phyloP scores from a whole-genome alignment of 1,140 invertebrate genomes.

The Atta cephalotes region DNA sequence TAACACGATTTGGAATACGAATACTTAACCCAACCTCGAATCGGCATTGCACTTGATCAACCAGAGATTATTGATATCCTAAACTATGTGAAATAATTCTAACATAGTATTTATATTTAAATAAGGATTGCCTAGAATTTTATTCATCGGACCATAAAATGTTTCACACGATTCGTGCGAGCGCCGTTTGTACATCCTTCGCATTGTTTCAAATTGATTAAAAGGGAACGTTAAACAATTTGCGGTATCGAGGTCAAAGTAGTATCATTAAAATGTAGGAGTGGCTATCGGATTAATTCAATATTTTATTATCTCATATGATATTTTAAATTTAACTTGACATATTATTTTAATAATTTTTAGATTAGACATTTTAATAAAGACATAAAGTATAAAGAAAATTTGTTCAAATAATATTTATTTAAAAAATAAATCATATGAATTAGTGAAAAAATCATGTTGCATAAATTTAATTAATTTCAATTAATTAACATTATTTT shows the following conservation, averaged over 20 bases:
- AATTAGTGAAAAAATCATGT: neutral
- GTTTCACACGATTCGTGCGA: slow-evolving; percentile 58
- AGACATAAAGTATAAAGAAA: neutral
- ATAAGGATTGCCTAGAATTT: slow-evolving; percentile 14
- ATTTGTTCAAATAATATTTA: neutral
- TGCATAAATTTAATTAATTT: slow-evolving; percentile 4
- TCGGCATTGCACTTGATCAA: neutral
- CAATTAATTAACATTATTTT: neutral
- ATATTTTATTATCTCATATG: neutral
- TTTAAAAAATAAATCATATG: neutral
- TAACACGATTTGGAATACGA: neutral
- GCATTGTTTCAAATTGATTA: slow-evolving; percentile 48
- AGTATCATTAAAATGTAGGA: neutral
- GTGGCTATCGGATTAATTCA: neutral
- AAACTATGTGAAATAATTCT: neutral
- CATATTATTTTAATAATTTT: neutral
- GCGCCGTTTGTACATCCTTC: slow-evolving; percentile 18
- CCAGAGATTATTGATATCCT: slow-evolving; percentile 30
- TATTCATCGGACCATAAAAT: slow-evolving; percentile 25
- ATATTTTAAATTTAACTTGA: neutral
- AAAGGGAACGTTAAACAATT: slow-evolving; percentile 23
- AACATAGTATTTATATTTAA: slow-evolving; percentile 36
- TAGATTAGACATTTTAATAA: neutral
- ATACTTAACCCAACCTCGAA: neutral
- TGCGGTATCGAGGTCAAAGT: neutral